Evolutionary conservation across 2,797 vertebrate species (phyloP).

Genomic region (Eremophila alpestris): DNA sequence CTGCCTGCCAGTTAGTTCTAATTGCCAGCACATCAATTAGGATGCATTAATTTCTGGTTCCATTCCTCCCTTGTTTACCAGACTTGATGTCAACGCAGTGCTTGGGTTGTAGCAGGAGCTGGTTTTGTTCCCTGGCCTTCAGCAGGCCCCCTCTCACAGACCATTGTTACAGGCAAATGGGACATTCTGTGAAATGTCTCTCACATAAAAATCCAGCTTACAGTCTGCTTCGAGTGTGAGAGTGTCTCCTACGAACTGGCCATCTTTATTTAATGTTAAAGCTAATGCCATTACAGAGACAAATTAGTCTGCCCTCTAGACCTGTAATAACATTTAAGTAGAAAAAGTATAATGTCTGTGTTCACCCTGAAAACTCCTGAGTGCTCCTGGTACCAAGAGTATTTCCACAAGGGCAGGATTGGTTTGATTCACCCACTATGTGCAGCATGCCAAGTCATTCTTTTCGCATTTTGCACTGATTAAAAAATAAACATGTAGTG

Average conservation of each 20-base stretch:
- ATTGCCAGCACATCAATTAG: constrained; percentile 44
- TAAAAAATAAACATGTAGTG: not conserved
- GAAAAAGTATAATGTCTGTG: not conserved
- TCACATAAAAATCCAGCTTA: not conserved
- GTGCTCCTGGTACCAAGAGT: not conserved
- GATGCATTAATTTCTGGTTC: constrained; percentile 38
- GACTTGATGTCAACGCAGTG: constrained; percentile 25
- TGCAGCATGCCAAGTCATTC: not conserved
- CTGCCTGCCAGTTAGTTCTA: constrained; percentile 3
- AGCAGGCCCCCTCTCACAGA: not conserved
- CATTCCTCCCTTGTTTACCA: constrained; percentile 47
- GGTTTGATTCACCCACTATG: not conserved
- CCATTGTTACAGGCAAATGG: not conserved
- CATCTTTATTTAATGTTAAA: not conserved
- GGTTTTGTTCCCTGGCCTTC: not conserved
- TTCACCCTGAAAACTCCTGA: not conserved
- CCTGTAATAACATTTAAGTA: not conserved
- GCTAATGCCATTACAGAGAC: not conserved
- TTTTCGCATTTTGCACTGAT: not conserved
- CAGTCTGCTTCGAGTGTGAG: not conserved
- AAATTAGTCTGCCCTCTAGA: not conserved
- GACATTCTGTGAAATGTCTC: not conserved
- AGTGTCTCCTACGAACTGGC: not conserved
- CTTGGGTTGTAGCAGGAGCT: not conserved
- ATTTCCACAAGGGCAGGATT: not conserved